Conservation (phyloP, 2,113 vertebrate species). For the Pleuronectes platessa region DNA sequence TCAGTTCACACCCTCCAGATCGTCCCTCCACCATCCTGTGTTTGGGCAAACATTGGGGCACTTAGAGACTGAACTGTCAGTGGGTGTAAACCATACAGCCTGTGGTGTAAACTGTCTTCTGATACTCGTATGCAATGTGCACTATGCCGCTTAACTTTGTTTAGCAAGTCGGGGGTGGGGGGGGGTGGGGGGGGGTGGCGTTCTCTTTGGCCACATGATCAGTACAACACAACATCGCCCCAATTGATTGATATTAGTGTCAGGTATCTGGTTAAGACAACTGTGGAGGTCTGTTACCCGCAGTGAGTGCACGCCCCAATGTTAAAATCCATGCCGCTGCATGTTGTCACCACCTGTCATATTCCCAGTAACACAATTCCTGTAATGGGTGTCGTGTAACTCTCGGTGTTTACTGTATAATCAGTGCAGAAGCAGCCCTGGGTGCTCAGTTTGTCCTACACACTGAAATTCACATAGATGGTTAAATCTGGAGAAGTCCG, state of each 20-base stretch:
- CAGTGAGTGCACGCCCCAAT: slow-evolving; percentile 17
- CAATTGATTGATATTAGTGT: slow-evolving; percentile 75
- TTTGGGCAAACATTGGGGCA: slow-evolving; percentile 56
- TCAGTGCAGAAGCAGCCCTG: slow-evolving; percentile 34
- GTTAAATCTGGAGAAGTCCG: slow-evolving; percentile 34
- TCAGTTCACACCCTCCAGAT: slow-evolving; percentile 47
- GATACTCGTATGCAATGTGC: slow-evolving; percentile 42
- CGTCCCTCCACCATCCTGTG: slow-evolving; percentile 36
- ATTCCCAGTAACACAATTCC: slow-evolving; percentile 52
- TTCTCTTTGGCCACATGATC: slow-evolving; percentile 36
- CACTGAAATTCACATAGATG: slow-evolving; percentile 37
- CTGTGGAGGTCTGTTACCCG: slow-evolving; percentile 26
- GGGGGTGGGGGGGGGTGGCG: too few relatives aligned
- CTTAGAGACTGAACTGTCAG: slow-evolving; percentile 59
- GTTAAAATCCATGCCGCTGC: slow-evolving; percentile 37
- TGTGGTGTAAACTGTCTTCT: slow-evolving; percentile 28
- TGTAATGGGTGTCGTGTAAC: slow-evolving; percentile 49
- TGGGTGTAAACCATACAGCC: neutral
- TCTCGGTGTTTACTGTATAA: slow-evolving; percentile 30
- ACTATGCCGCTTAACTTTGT: slow-evolving; percentile 39
- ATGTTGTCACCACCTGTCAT: slow-evolving; percentile 54
- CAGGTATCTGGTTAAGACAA: slow-evolving; percentile 65
- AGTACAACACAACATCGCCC: slow-evolving; percentile 28
- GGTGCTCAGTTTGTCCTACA: slow-evolving; percentile 25
- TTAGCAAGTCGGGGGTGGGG: slow-evolving; percentile 24